Base-by-base conservation (phyloP, 92 coral and sea anemone species). In the Plumapathes pennacea region DNA sequence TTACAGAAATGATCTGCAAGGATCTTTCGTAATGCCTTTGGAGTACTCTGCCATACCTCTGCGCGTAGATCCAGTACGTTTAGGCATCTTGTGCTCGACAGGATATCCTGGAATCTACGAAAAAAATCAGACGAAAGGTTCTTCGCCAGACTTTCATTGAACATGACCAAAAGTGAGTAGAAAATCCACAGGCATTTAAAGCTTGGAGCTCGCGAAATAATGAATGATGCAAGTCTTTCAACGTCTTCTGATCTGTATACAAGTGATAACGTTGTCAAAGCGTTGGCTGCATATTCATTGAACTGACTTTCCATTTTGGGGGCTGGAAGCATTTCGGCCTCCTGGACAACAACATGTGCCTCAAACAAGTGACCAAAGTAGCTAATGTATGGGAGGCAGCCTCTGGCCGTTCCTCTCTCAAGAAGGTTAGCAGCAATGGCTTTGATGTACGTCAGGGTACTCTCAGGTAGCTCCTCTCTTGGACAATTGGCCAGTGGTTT, bases 31-130 rank as follows among this genome's bases (percentile, higher is more conserved):
- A 86, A 50, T 1, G n/a, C 38, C 12, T 49, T 37, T 5, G 95
- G 95, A 18, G 68, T 69, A 11, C 19, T 47, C 21, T 46, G 3
- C 95, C 95, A 86, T 13, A 71, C 71, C 8, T 28, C 25, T 0
- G 53, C n/a, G n/a, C n/a, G n/a, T n/a, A n/a, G n/a, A n/a, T n/a
- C n/a, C n/a, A n/a, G n/a, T n/a, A n/a, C n/a, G n/a, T n/a, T n/a
- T n/a, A n/a, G n/a, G n/a, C n/a, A n/a, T n/a, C n/a, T n/a, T n/a
- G n/a, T 28, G 32, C 23, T 4, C 23, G 50, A 52, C 20, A 53
- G 51, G 50, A 52, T 51, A 32, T 52, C 54, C 29, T 12, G 0
- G 64, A 59, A 34, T 54, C 46, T 11, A 3, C 49, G 10, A 1
- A 7, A 21, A 86, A 76, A 12, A 0, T 50, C 54, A 4, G 38